Evolutionary conservation across 2,888 invertebrate species (phyloP).

Genomic region (Prosopocoilus inquinatus): DNA sequence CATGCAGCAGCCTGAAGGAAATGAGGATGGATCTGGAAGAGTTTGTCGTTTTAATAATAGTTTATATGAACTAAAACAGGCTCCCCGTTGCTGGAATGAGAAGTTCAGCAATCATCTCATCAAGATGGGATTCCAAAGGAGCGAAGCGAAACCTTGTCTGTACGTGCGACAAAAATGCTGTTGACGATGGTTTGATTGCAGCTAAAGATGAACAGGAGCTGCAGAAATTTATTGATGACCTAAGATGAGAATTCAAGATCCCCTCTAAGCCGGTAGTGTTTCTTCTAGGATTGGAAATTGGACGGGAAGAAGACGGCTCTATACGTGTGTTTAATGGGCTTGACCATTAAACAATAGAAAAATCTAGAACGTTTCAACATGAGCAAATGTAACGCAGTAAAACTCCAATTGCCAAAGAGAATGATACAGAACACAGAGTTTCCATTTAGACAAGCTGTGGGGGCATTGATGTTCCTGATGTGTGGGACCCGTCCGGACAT

Average conservation of each 20-base stretch:
- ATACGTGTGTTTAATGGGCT: constrained; percentile 3
- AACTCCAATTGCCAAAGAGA: background rate
- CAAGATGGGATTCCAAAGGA: constrained; percentile 31
- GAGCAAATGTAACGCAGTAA: constrained; percentile 2
- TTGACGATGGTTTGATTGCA: constrained; percentile 38
- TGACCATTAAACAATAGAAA: background rate
- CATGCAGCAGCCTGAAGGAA: constrained; percentile 41
- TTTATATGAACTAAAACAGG: constrained; percentile 44
- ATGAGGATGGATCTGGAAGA: constrained; percentile 29
- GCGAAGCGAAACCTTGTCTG: constrained; percentile 36
- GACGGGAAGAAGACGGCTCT: background rate
- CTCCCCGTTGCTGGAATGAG: constrained; percentile 40
- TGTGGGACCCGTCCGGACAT: constrained; percentile 7
- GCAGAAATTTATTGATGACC: background rate
- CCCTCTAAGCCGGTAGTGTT: background rate
- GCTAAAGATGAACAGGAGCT: constrained; percentile 11
- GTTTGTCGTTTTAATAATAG: constrained; percentile 39
- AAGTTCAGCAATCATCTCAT: constrained; percentile 34
- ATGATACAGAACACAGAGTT: background rate
- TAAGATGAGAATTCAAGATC: background rate
- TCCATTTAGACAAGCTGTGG: background rate
- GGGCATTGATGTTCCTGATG: constrained; percentile 2
- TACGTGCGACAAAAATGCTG: constrained; percentile 27
- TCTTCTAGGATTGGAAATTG: background rate
- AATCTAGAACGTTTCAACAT: constrained; percentile 4